These are phyloP conservation scores for Reinhardtius hippoglossoides DNA, from an alignment of 2,113 vertebrate species.

Conservation along the genomic window DNA sequence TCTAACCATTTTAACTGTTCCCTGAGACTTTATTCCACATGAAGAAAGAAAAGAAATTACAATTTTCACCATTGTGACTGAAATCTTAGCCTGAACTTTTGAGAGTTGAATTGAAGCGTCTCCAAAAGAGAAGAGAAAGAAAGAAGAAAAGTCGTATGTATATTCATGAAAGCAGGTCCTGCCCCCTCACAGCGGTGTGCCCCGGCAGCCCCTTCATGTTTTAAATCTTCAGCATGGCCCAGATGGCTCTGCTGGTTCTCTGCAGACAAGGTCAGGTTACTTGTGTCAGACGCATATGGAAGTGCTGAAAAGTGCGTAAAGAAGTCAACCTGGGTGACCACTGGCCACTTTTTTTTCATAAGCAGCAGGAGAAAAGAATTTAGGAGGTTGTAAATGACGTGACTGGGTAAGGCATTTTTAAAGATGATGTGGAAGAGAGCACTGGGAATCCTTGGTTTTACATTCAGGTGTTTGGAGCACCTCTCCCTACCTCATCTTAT, in stretches of 20 bases:
- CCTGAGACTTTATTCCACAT: no score
- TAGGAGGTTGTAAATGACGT: conserved; percentile 73
- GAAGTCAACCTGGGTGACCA: conserved; percentile 51
- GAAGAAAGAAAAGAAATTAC: no score
- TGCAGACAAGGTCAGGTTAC: background rate
- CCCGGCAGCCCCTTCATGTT: background rate
- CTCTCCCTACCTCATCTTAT: conserved; percentile 8
- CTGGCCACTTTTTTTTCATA: conserved; percentile 55
- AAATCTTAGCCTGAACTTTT: no score
- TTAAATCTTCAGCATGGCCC: background rate
- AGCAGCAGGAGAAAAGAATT: conserved; percentile 67
- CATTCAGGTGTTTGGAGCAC: conserved; percentile 75
- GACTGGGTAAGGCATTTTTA: conserved; percentile 69
- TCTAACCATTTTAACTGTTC: no score
- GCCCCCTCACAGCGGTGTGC: background rate
- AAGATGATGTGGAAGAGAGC: conserved; percentile 47
- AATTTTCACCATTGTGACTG: no score
- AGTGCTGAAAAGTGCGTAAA: conserved; percentile 37
- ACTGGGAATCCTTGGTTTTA: conserved; percentile 32
- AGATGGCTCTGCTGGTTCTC: background rate
- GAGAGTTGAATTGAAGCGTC: no score
- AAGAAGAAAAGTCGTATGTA: background rate
- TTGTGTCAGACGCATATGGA: conserved; percentile 35
- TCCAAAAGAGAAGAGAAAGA: no score
- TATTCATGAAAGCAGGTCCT: background rate